Evolutionary conservation across 2,797 vertebrate species (phyloP).

Genomic region (Anguilla obscura): DNA sequence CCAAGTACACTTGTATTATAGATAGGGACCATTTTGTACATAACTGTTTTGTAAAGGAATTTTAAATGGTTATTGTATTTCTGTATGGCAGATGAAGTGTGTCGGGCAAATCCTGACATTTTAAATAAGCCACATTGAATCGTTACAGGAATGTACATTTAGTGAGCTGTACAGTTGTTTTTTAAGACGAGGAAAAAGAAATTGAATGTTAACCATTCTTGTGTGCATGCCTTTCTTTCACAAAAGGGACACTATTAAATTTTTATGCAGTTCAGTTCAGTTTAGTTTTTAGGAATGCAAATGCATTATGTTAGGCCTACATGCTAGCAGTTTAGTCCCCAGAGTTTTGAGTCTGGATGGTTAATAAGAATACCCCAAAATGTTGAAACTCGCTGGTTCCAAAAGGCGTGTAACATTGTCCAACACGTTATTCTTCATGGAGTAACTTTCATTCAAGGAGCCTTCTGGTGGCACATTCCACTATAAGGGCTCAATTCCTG

Average conservation of each 20-base stretch:
- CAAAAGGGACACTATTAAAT: neutral
- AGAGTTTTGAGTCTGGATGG: neutral
- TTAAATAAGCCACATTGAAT: constrained; percentile 71
- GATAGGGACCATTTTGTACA: constrained; percentile 43
- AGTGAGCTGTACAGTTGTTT: constrained; percentile 64
- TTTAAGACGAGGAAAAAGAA: constrained; percentile 25
- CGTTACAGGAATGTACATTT: constrained; percentile 72
- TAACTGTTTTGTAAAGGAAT: constrained; percentile 55
- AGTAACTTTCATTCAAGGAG: neutral
- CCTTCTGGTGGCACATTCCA: neutral
- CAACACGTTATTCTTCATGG: neutral
- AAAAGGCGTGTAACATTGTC: neutral
- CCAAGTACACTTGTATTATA: constrained; percentile 11
- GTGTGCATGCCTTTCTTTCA: constrained; percentile 14
- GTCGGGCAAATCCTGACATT: constrained; percentile 30
- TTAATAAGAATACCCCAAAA: neutral
- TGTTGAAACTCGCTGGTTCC: neutral
- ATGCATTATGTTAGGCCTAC: neutral
- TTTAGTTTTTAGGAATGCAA: neutral
- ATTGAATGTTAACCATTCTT: constrained; percentile 58
- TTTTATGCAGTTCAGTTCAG: neutral
- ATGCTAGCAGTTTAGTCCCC: neutral
- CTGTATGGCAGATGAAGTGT: constrained; percentile 38
- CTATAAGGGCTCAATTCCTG: neutral
- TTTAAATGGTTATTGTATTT: constrained; percentile 41